A percentile compares a stretch with the other conserved stretches of the same genome.
These are phyloP conservation scores for Muschampia plurimacula DNA, from an alignment of 2,888 invertebrate species.

Conservation along the genomic window DNA sequence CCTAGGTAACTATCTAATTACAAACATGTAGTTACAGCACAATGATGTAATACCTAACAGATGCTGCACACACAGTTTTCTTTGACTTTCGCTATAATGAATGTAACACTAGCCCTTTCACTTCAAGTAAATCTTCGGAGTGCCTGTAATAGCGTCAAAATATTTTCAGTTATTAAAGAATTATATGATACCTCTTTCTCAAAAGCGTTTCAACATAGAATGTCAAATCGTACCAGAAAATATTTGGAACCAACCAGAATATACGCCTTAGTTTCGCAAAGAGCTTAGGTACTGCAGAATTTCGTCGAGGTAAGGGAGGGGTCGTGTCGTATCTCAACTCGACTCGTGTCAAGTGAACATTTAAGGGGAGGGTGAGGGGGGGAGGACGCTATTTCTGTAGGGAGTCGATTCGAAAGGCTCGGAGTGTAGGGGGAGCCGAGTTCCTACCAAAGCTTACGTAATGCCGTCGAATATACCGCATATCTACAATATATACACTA, in stretches of 20 bases:
- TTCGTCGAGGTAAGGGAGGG: constrained; percentile 7
- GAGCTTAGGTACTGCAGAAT: constrained; percentile 3
- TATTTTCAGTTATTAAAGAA: too few species aligned
- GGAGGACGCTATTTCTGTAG: not conserved
- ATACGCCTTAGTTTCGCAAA: not conserved
- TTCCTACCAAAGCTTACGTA: constrained; percentile 8
- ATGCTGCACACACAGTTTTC: too few species aligned
- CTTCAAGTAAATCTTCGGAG: too few species aligned
- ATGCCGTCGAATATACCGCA: not conserved
- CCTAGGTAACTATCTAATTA: too few species aligned
- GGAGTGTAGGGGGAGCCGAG: constrained; percentile 20
- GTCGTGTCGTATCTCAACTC: not conserved
- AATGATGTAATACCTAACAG: too few species aligned
- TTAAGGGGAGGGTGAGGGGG: constrained; percentile 10
- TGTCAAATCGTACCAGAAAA: not conserved
- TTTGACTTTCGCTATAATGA: too few species aligned
- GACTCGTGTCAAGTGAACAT: constrained; percentile 23
- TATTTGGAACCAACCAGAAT: not conserved
- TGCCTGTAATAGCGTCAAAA: too few species aligned
- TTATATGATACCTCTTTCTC: too few species aligned
- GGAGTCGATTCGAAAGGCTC: constrained; percentile 11
- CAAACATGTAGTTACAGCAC: too few species aligned
- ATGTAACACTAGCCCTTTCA: too few species aligned
- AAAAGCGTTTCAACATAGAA: too few species aligned
- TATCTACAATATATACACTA: too few species aligned